These are phyloP conservation scores for Incurvaria masculella DNA, from an alignment of 2,888 invertebrate species.

Conservation along the genomic window DNA sequence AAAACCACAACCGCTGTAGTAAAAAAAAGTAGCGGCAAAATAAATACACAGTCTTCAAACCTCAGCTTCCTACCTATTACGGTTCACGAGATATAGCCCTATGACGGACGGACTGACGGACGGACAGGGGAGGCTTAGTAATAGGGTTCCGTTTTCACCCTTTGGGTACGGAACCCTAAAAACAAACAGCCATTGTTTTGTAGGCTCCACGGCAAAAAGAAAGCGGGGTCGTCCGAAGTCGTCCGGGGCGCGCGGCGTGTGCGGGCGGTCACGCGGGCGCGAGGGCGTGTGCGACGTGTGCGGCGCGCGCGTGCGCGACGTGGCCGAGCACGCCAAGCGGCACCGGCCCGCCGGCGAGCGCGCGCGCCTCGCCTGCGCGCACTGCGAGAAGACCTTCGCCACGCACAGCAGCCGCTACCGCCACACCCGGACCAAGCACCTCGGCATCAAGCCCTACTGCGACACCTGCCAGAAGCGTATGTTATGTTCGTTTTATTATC, in stretches of 20 bases:
- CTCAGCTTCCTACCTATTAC: no score
- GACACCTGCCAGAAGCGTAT: slow-evolving; percentile 38
- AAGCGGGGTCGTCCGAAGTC: slow-evolving; percentile 19
- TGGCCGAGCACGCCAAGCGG: slow-evolving; percentile 26
- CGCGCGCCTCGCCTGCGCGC: slow-evolving; percentile 25
- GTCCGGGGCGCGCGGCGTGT: slow-evolving; percentile 8
- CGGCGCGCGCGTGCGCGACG: slow-evolving; percentile 31
- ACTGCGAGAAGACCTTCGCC: slow-evolving; percentile 32
- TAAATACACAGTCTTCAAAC: no score
- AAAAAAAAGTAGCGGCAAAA: no score
- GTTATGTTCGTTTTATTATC: slow-evolving; percentile 8
- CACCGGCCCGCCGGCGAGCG: slow-evolving; percentile 25
- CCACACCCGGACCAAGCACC: slow-evolving; percentile 36
- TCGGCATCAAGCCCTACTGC: slow-evolving; percentile 34
- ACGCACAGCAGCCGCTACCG: slow-evolving; percentile 24
- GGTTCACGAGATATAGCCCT: no score
- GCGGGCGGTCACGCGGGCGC: neutral
- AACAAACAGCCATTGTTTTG: no score
- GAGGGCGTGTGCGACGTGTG: slow-evolving; percentile 33
- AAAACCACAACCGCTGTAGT: no score
- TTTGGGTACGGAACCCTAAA: no score
- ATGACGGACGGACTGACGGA: no score
- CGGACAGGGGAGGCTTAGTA: no score
- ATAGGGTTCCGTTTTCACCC: no score
- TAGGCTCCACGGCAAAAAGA: slow-evolving; percentile 12